Conservation (phyloP, 53 echinoderm and acorn worm genomes). For the Patiria pectinifera region DNA sequence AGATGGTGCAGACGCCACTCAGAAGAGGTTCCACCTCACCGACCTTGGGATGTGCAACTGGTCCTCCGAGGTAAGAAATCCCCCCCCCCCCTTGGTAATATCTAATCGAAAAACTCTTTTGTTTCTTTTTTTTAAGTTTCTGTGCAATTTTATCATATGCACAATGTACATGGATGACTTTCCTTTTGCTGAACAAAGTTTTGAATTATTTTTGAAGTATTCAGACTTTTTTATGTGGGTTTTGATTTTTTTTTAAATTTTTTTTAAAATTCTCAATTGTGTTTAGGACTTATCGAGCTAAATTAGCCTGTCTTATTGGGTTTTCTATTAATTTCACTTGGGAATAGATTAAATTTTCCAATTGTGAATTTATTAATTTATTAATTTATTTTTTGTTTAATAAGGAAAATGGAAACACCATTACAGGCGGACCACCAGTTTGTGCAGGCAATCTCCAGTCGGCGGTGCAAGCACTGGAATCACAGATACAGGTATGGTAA, state of each 20-base stretch:
- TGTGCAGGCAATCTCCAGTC: slow-evolving; percentile 55
- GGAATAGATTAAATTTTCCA: not conserved
- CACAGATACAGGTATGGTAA: slow-evolving; percentile 59
- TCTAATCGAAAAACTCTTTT: no score
- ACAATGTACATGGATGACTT: no score
- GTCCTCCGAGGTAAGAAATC: not conserved
- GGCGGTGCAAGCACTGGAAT: slow-evolving; percentile 60
- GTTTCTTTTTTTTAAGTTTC: no score
- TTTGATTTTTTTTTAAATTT: no score
- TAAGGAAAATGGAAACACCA: slow-evolving; percentile 16
- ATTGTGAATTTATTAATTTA: not conserved
- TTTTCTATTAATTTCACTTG: not conserved
- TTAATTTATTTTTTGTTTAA: not conserved
- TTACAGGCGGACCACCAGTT: not conserved
- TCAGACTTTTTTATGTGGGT: no score
- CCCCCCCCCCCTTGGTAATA: no score
- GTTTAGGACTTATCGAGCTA: no score
- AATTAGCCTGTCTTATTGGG: not conserved
- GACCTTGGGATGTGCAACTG: slow-evolving; percentile 56
- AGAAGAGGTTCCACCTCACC: slow-evolving; percentile 44
- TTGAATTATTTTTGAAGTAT: no score
- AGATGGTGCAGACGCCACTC: not conserved
- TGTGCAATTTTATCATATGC: no score
- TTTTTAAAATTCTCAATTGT: no score
- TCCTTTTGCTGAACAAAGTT: no score